Base-by-base conservation (phyloP, 1,140 invertebrate genomes). In the Leucophenga varia region DNA sequence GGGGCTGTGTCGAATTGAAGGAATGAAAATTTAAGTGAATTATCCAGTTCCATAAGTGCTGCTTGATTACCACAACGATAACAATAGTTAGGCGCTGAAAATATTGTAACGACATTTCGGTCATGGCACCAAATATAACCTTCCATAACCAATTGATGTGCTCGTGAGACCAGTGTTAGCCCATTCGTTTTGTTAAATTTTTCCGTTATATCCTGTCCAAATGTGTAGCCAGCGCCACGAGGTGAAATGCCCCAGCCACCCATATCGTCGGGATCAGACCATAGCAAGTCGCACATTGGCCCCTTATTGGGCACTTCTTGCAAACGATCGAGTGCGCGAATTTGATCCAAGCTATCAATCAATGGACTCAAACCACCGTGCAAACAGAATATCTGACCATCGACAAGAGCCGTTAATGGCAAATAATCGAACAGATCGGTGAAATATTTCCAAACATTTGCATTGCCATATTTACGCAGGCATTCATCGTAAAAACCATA, bases 101-200 rank as follows among this genome's bases (percentile, higher is more conserved):
- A 98, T 72, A 98, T 97, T 56, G 96, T 98, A 52, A 98, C 95
- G 55, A 98, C 96, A 78, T 97, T 97, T 61, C 93, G 85, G 76
- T 98, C 95, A 79, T 98, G 95, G 85, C 93, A 97, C 95, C 95
- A 98, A 79, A 97, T 98, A 78, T 97, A 98, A 52, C 96, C 95
- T 82, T 99, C 96, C 96, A n/a, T n/a, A n/a, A n/a, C n/a, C n/a
- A n/a, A n/a, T n/a, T n/a, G n/a, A n/a, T n/a, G n/a, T n/a, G n/a
- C 96, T 75, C 96, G 83, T 36, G 95, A 97, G 38, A 98, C 94
- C 35, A 98, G 82, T 56, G 94, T 97, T 60, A 99, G 82, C 56
- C 93, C 93, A 82, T 99, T 98, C 64, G 92, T 95, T 80, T 97
- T 95, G 81, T 98, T 98, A 80, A 98, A 99, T 44, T 94, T 97